These are phyloP conservation scores for Cladopsammia gracilis DNA, from an alignment of 64 coral and sea anemone genomes.

Conservation along the genomic window DNA sequence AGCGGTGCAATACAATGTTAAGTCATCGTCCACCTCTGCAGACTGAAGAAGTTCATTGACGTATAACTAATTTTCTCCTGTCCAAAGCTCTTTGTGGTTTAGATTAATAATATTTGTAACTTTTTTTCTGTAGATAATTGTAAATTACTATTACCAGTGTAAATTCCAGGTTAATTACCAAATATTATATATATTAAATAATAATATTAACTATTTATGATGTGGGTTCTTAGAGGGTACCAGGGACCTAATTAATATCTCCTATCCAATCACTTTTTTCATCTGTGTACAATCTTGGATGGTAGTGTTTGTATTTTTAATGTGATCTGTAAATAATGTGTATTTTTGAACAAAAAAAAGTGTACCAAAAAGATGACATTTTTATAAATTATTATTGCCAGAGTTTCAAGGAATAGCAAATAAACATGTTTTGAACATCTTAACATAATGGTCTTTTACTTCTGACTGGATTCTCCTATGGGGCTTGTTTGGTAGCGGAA, in stretches of 20 bases:
- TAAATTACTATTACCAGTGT: constrained; percentile 25
- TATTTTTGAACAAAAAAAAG: constrained; percentile 80
- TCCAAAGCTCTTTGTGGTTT: background rate
- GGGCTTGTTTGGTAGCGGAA: no score
- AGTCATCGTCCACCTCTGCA: background rate
- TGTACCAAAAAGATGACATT: constrained; percentile 70
- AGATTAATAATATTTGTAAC: background rate
- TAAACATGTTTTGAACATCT: constrained; percentile 74
- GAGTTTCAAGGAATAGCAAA: constrained; percentile 78
- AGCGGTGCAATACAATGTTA: background rate
- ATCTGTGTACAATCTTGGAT: constrained; percentile 48
- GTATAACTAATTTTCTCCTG: background rate
- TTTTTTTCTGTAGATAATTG: constrained; percentile 56
- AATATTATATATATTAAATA: constrained; percentile 5
- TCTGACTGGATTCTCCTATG: no score
- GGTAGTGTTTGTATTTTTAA: constrained; percentile 84
- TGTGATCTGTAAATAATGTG: constrained; percentile 82
- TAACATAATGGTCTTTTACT: background rate
- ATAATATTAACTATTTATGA: constrained; percentile 24
- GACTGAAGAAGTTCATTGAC: background rate
- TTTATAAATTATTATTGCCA: constrained; percentile 90
- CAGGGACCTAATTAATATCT: background rate
- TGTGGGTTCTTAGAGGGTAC: background rate
- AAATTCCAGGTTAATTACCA: constrained; percentile 25
- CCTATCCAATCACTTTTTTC: constrained; percentile 24